Conservation (phyloP, 37 sponge, comb jelly and placozoan species). For the Ianthella basta region DNA sequence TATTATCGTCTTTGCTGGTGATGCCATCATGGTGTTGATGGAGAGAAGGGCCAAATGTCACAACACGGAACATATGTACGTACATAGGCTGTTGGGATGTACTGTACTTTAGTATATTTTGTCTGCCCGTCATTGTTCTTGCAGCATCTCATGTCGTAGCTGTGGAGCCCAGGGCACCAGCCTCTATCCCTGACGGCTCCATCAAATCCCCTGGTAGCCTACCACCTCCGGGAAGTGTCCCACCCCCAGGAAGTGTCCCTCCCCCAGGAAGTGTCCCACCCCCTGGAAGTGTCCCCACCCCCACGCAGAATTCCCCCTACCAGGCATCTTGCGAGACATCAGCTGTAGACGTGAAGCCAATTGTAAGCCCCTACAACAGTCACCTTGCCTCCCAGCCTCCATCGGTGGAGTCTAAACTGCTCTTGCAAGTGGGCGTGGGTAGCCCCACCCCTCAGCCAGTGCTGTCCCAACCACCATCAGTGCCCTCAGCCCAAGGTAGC, state of each 20-base stretch:
- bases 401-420: neutral
- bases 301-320: neutral
- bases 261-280: neutral
- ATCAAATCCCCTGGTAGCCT: constrained; percentile 22
- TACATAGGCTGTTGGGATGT: no score
- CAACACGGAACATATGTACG: no score
- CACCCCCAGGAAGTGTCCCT: constrained; percentile 19
- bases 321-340: constrained; percentile 9
- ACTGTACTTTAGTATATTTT: no score
- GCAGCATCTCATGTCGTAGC: neutral
- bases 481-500: neutral
- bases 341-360: neutral
- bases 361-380: neutral
- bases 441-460: no score
- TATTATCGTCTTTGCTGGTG: no score
- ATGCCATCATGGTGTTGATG: no score
- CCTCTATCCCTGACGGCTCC: constrained; percentile 14
- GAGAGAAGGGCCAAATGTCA: no score
- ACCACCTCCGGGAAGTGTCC: neutral
- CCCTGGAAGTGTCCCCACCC: neutral
- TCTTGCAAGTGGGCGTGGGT: no score
- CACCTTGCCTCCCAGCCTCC: neutral
- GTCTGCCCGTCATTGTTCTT: no score
- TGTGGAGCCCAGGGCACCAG: neutral
- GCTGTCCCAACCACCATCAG: neutral